Percentiles rank a stretch among this genome's conserved stretches.
Conservation (phyloP, 1,140 invertebrate genomes). For the Ephestia elutella region DNA sequence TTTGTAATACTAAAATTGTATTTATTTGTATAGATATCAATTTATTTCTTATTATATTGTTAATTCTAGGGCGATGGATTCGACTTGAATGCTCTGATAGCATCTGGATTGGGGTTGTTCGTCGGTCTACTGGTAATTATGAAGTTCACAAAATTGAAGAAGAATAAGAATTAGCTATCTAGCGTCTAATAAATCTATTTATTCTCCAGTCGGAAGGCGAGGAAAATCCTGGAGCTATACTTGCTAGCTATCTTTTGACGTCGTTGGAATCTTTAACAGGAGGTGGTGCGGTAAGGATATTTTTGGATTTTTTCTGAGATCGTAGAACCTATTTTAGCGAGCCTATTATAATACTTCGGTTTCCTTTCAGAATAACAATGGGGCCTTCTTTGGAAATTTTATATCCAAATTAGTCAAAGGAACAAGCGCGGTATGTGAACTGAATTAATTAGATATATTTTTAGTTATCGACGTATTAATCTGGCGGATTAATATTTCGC, state of each 20-base stretch:
- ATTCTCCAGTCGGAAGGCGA: slow-evolving; percentile 49
- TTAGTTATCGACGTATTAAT: too few relatives aligned
- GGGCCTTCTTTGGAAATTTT: slow-evolving; percentile 63
- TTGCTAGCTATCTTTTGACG: slow-evolving; percentile 58
- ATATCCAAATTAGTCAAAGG: slow-evolving; percentile 57
- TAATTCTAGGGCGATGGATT: slow-evolving; percentile 62
- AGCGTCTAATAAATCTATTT: slow-evolving; percentile 12
- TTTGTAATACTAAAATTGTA: not conserved
- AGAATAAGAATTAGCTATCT: not conserved
- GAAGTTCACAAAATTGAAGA: not conserved
- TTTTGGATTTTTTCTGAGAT: not conserved
- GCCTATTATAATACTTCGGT: not conserved
- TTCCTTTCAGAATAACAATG: slow-evolving; percentile 62
- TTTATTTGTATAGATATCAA: too few relatives aligned
- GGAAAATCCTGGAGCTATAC: slow-evolving; percentile 54
- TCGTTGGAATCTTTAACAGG: slow-evolving; percentile 59
- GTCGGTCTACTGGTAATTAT: slow-evolving; percentile 55
- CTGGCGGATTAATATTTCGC: too few relatives aligned
- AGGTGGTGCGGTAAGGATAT: slow-evolving; percentile 50
- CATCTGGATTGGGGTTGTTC: slow-evolving; percentile 59
- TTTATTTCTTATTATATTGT: not conserved
- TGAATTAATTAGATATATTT: too few relatives aligned
- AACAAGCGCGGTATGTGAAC: slow-evolving; percentile 57
- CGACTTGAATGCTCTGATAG: slow-evolving; percentile 56
- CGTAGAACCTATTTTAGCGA: not conserved